Percentiles rank a stretch among this genome's conserved stretches.
phyloP scores from a whole-genome alignment of 2,113 vertebrate species.

The Oreochromis aureus region DNA sequence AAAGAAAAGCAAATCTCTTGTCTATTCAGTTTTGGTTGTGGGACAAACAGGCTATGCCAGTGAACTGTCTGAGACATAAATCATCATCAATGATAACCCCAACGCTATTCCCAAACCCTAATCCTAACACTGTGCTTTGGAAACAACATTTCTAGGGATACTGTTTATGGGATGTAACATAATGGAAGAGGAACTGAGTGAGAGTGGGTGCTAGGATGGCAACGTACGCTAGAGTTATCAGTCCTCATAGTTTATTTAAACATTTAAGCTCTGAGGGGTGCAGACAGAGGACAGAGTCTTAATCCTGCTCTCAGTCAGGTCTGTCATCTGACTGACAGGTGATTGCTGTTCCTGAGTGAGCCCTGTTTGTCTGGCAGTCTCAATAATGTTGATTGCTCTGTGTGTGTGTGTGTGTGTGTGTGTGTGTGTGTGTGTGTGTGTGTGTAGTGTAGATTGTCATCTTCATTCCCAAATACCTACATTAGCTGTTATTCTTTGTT shows the following conservation, averaged over 20 bases:
- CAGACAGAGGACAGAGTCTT: slow-evolving; percentile 36
- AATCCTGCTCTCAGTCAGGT: slow-evolving; percentile 56
- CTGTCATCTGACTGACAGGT: slow-evolving; percentile 35
- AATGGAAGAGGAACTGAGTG: not conserved
- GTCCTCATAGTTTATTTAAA: slow-evolving; percentile 39
- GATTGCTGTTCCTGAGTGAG: slow-evolving; percentile 19
- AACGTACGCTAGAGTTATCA: slow-evolving; percentile 1
- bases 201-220: not conserved
- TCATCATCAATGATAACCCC: not conserved
- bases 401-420: not conserved
- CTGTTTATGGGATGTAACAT: not conserved
- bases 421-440: not conserved
- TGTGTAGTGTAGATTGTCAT: not conserved
- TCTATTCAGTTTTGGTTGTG: not conserved
- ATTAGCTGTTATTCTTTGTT: not conserved
- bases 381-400: slow-evolving; percentile 57
- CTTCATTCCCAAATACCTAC: not conserved
- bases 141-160: not conserved
- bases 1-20: not conserved
- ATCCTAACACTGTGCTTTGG: not conserved
- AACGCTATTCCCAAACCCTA: not conserved
- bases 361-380: slow-evolving; percentile 36
- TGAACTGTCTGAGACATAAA: not conserved
- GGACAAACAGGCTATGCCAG: not conserved
- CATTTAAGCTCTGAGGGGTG: not conserved